Evolutionary conservation across 64 coral and sea anemone species (phyloP).

Genomic region (Porites australiensis): DNA sequence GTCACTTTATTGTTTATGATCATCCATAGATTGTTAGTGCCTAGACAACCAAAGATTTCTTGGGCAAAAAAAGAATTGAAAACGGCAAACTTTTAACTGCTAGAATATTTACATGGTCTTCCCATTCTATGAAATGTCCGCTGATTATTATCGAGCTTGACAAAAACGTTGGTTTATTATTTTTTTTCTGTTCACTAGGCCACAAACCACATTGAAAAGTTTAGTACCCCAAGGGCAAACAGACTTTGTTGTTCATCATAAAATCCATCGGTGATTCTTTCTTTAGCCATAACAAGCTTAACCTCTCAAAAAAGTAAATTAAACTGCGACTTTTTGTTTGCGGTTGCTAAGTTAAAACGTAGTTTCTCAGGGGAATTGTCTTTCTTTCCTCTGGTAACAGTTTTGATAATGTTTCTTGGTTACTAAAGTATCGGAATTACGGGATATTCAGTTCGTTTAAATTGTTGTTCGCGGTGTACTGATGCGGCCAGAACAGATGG

Average conservation of each 20-base stretch:
- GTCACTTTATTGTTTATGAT: too few relatives aligned
- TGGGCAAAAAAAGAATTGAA: background rate
- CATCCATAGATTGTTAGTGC: too few relatives aligned
- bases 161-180: background rate
- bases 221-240: background rate
- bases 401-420: too few relatives aligned
- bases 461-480: too few relatives aligned
- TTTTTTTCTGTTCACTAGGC: background rate
- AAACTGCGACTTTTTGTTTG: background rate
- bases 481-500: conserved; percentile 9
- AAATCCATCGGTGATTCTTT: background rate
- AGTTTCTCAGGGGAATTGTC: background rate
- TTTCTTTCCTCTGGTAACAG: too few relatives aligned
- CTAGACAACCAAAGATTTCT: too few relatives aligned
- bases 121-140: background rate
- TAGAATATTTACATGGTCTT: too few relatives aligned
- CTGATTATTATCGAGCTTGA: background rate
- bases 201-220: background rate
- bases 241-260: background rate
- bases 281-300: background rate
- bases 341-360: background rate
- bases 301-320: background rate
- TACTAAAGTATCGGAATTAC: too few relatives aligned
- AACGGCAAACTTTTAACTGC: background rate
- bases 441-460: too few relatives aligned